These are phyloP conservation scores for Oscheius myriophilus DNA, from an alignment of 2,888 invertebrate genomes.

Conservation along the genomic window DNA sequence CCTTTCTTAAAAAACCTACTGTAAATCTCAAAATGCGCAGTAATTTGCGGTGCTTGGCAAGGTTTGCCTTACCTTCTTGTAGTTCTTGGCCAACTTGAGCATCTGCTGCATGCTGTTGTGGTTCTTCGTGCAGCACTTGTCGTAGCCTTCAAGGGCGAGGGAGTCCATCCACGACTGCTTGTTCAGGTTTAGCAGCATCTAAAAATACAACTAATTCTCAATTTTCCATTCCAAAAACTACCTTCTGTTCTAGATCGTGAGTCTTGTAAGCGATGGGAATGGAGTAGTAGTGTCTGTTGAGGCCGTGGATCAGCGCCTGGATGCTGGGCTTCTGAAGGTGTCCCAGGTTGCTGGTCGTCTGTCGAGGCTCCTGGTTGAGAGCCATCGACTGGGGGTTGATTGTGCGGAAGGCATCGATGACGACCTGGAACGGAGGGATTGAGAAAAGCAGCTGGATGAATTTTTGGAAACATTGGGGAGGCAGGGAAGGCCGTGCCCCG, in stretches of 20 bases:
- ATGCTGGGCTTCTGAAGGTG: slow-evolving; percentile 98
- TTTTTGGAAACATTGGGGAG: too few species aligned
- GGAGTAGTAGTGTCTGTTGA: slow-evolving; percentile 98
- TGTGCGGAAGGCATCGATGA: slow-evolving; percentile 98
- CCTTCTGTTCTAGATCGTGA: slow-evolving; percentile 96
- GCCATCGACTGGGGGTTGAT: slow-evolving; percentile 99
- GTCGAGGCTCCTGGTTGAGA: slow-evolving; percentile 95
- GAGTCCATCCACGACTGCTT: slow-evolving; percentile 99
- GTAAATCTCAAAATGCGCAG: too few species aligned
- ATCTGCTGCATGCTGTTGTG: slow-evolving; percentile 93
- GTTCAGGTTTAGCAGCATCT: slow-evolving; percentile 95
- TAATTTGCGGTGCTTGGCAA: slow-evolving; percentile 14
- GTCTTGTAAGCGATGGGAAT: slow-evolving; percentile 99
- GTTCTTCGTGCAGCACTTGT: slow-evolving; percentile 89
- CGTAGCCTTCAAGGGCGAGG: slow-evolving; percentile 86
- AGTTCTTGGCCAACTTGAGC: slow-evolving; percentile 95
- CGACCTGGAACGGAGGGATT: slow-evolving; percentile 81
- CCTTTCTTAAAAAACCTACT: too few species aligned
- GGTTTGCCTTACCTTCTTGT: slow-evolving; percentile 80
- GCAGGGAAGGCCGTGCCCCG: slow-evolving; percentile 4
- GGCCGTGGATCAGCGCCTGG: slow-evolving; percentile 95
- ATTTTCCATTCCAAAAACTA: slow-evolving; percentile 39
- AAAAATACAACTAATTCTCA: slow-evolving; percentile 34
- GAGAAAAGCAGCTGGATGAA: too few species aligned
- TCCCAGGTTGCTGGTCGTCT: slow-evolving; percentile 97